phyloP scores from a whole-genome alignment of 2,888 invertebrate species.

The Corbicula japonica region DNA sequence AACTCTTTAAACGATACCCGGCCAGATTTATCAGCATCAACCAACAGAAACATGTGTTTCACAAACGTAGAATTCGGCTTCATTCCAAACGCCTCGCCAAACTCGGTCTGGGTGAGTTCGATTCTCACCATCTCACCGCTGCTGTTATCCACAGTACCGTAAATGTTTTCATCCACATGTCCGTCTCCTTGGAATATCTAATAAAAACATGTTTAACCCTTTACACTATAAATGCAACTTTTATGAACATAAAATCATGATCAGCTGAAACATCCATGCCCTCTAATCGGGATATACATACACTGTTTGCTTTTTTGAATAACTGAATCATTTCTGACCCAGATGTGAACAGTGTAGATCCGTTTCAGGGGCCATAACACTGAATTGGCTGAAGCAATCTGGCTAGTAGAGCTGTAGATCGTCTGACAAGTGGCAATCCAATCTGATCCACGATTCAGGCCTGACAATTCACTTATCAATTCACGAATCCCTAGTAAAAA shows the following conservation, averaged over 20 bases:
- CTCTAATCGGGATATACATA: no score
- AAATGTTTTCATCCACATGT: constrained; percentile 53
- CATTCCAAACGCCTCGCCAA: constrained; percentile 89
- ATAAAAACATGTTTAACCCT: background rate
- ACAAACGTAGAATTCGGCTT: constrained; percentile 89
- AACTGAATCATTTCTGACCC: no score
- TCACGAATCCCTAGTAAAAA: no score
- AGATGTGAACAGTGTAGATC: no score
- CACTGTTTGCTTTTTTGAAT: no score
- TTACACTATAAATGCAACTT: background rate
- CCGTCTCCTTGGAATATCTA: constrained; percentile 54
- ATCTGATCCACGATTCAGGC: no score
- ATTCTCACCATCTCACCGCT: constrained; percentile 69
- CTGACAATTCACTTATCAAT: no score
- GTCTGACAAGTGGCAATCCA: no score
- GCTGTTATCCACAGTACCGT: constrained; percentile 27
- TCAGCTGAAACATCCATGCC: no score
- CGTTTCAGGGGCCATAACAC: no score
- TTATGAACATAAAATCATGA: background rate
- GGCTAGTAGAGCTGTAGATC: no score
- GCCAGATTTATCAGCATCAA: constrained; percentile 89
- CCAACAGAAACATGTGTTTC: constrained; percentile 88
- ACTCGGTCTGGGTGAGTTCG: constrained; percentile 87
- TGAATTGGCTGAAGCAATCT: no score
- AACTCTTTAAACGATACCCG: constrained; percentile 90